Conservation (phyloP, 2,113 vertebrate genomes). For the Rynchops niger region DNA sequence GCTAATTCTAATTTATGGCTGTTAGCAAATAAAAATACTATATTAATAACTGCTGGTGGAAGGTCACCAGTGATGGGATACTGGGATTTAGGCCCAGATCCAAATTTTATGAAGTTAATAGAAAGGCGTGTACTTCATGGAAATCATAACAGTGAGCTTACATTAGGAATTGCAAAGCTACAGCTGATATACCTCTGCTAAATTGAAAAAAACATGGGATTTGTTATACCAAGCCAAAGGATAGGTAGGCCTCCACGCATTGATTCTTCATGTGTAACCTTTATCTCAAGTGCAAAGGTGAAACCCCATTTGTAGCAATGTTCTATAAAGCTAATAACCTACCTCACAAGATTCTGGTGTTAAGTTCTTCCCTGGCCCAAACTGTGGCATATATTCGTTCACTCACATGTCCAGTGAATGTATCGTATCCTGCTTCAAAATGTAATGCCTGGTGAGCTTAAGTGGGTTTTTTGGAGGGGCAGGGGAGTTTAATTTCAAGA, state of each 20-base stretch:
- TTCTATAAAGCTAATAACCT: background rate
- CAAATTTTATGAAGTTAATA: background rate
- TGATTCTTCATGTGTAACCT: background rate
- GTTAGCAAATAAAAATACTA: background rate
- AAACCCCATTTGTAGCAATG: background rate
- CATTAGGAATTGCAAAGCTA: background rate
- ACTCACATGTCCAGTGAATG: background rate
- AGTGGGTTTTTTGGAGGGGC: background rate
- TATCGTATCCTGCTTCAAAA: background rate
- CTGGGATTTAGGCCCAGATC: background rate
- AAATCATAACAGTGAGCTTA: background rate
- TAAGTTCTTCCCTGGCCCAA: background rate
- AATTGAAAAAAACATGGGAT: background rate
- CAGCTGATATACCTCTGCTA: background rate
- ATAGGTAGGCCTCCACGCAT: background rate
- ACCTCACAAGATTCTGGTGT: background rate
- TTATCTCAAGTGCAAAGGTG: background rate
- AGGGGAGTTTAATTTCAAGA: background rate
- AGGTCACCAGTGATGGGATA: background rate
- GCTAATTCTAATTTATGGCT: slow-evolving; percentile 15
- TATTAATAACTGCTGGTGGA: background rate
- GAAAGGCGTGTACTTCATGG: background rate
- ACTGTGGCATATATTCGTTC: background rate
- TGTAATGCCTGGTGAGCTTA: background rate
- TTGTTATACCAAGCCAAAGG: background rate